phyloP scores from a whole-genome alignment of 2,113 vertebrate genomes.

The Paramisgurnus dabryanus region DNA sequence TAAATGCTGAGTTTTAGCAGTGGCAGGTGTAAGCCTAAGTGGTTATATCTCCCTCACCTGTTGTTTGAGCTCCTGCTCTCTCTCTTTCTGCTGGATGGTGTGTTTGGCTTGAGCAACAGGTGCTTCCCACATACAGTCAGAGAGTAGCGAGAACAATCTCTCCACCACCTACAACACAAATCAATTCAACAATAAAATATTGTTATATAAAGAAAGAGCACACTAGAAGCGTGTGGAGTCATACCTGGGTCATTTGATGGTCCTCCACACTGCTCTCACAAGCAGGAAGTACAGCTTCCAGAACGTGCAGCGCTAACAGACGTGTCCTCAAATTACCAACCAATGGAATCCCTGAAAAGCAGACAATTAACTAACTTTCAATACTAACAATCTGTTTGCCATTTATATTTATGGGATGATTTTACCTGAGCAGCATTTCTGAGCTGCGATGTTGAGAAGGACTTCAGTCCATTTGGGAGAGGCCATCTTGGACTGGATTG shows the following conservation, averaged over 20 bases:
- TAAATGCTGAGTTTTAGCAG: not conserved
- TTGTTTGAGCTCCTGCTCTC: constrained; percentile 88
- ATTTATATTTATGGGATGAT: not conserved
- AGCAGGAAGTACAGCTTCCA: constrained; percentile 96
- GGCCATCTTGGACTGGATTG: constrained; percentile 98
- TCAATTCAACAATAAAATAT: not conserved
- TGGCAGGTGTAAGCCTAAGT: too few species aligned
- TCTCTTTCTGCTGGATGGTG: constrained; percentile 86
- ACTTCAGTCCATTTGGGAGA: constrained; percentile 99
- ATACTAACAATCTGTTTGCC: not conserved
- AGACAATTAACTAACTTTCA: not conserved
- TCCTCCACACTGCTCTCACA: constrained; percentile 92
- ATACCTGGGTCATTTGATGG: constrained; percentile 92
- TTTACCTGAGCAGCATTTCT: constrained; percentile 94
- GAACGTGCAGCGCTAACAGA: constrained; percentile 90
- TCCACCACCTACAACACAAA: constrained; percentile 83
- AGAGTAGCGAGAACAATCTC: constrained; percentile 88
- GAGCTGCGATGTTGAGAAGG: constrained; percentile 94
- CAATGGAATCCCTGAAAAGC: constrained; percentile 83
- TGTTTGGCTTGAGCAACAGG: constrained; percentile 93
- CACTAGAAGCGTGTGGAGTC: constrained; percentile 26
- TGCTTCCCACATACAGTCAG: constrained; percentile 98
- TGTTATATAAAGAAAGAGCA: not conserved
- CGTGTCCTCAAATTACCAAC: constrained; percentile 95
- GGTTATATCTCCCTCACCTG: constrained; percentile 74